Conservation (phyloP, 2,888 invertebrate species). For the Tetanocera ferruginea region DNA sequence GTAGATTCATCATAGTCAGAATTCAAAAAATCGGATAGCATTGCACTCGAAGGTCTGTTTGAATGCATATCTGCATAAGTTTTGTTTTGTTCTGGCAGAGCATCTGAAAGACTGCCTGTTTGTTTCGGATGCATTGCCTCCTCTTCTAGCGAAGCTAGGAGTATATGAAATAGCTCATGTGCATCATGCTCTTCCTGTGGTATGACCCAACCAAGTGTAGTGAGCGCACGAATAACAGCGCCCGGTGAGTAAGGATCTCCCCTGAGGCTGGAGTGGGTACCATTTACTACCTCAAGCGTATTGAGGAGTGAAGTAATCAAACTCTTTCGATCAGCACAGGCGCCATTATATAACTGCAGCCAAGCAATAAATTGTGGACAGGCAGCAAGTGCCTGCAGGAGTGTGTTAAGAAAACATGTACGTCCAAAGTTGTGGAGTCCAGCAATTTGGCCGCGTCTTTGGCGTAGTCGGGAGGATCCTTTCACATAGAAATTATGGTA, state of each 20-base stretch:
- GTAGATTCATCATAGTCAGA: slow-evolving; percentile 69
- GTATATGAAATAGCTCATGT: slow-evolving; percentile 91
- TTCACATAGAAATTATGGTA: slow-evolving; percentile 3
- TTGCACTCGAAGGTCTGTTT: slow-evolving; percentile 72
- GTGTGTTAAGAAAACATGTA: slow-evolving; percentile 93
- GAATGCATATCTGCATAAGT: slow-evolving; percentile 64
- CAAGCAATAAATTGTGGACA: slow-evolving; percentile 88
- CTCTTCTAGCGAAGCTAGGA: slow-evolving; percentile 91
- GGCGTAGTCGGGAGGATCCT: slow-evolving; percentile 72
- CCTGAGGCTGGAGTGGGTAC: slow-evolving; percentile 78
- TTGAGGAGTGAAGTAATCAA: slow-evolving; percentile 81
- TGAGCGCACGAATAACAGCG: slow-evolving; percentile 80
- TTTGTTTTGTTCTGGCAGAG: slow-evolving; percentile 72
- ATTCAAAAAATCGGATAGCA: slow-evolving; percentile 68
- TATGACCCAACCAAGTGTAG: slow-evolving; percentile 86
- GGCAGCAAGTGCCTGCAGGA: slow-evolving; percentile 90
- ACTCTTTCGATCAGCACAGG: slow-evolving; percentile 77
- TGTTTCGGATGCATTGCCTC: slow-evolving; percentile 74
- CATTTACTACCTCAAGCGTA: slow-evolving; percentile 80
- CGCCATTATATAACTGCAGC: slow-evolving; percentile 77
- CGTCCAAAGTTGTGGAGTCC: slow-evolving; percentile 92
- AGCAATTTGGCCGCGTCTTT: slow-evolving; percentile 80
- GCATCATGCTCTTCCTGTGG: slow-evolving; percentile 95
- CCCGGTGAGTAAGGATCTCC: slow-evolving; percentile 74
- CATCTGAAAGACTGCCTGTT: slow-evolving; percentile 81